Evolutionary conservation across 1,140 invertebrate genomes (phyloP).

Genomic region (Euborellia annulipes): DNA sequence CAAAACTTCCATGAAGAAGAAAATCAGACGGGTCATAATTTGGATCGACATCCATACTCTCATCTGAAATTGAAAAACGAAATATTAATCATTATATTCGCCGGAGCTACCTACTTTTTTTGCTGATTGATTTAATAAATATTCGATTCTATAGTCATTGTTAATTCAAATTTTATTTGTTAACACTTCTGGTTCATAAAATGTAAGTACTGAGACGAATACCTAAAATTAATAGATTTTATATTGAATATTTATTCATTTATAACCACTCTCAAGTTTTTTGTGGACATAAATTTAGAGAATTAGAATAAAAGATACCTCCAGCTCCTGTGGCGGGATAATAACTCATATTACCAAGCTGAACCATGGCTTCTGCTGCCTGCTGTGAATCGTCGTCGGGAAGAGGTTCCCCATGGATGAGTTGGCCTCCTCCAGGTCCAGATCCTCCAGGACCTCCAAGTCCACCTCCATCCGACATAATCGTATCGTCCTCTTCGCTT

Average conservation of each 20-base stretch:
- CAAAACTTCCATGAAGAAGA: conserved; percentile 34
- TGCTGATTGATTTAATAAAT: no score
- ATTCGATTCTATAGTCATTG: no score
- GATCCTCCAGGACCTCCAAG: conserved; percentile 18
- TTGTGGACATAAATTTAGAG: conserved; percentile 5
- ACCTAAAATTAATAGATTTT: no score
- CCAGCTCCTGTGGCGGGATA: conserved; percentile 24
- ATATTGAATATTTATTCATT: no score
- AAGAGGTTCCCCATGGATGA: conserved; percentile 21
- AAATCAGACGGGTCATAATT: conserved; percentile 80
- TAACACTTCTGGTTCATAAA: no score
- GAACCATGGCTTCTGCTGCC: conserved; percentile 70
- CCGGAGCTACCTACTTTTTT: no score
- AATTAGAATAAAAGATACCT: conserved; percentile 9
- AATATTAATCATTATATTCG: no score
- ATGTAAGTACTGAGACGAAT: no score
- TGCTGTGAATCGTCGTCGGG: conserved; percentile 60
- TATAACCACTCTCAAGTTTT: no score
- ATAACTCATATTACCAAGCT: conserved; percentile 55
- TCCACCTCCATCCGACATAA: conserved; percentile 2
- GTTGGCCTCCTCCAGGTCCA: conserved; percentile 17
- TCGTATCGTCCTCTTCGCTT: conserved; percentile 42
- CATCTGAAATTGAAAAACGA: conserved; percentile 33
- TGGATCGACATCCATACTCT: conserved; percentile 63
- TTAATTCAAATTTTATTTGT: no score